A percentile compares a stretch with the other conserved stretches of the same genome.
Conservation (phyloP, 2,888 invertebrate species). For the Tethea ocularis region DNA sequence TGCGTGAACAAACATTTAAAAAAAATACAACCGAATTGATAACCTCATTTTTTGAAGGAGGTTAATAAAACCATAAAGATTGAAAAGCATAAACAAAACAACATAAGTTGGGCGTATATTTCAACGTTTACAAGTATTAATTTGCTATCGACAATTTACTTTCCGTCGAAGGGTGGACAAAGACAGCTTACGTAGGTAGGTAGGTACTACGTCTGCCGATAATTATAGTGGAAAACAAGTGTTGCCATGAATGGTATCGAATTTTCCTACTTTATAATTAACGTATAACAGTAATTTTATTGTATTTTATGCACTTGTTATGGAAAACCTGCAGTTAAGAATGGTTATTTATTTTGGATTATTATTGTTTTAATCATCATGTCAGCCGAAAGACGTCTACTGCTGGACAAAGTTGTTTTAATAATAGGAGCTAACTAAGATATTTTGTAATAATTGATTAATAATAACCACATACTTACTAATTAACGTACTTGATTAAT, state of each 20-base stretch:
- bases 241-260: neutral
- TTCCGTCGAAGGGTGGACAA: constrained; percentile 1
- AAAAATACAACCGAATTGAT: too few relatives aligned
- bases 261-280: constrained; percentile 4
- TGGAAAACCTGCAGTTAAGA: neutral
- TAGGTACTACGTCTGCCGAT: neutral
- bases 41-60: neutral
- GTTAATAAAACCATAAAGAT: neutral
- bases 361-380: too few relatives aligned
- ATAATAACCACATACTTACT: too few relatives aligned
- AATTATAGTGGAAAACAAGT: neutral
- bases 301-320: neutral
- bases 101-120: neutral
- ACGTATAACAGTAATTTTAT: neutral
- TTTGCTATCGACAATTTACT: neutral
- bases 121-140: neutral
- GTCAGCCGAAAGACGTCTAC: too few relatives aligned
- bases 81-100: neutral
- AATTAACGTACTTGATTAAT: too few relatives aligned
- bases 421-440: too few relatives aligned
- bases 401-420: too few relatives aligned
- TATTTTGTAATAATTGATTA: too few relatives aligned
- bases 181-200: constrained; percentile 1
- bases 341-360: too few relatives aligned
- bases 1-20: too few relatives aligned